A percentile compares a stretch with the other conserved stretches of the same genome.
These are phyloP conservation scores for Torymus tubicola DNA, from an alignment of 2,888 invertebrate genomes.

Conservation along the genomic window DNA sequence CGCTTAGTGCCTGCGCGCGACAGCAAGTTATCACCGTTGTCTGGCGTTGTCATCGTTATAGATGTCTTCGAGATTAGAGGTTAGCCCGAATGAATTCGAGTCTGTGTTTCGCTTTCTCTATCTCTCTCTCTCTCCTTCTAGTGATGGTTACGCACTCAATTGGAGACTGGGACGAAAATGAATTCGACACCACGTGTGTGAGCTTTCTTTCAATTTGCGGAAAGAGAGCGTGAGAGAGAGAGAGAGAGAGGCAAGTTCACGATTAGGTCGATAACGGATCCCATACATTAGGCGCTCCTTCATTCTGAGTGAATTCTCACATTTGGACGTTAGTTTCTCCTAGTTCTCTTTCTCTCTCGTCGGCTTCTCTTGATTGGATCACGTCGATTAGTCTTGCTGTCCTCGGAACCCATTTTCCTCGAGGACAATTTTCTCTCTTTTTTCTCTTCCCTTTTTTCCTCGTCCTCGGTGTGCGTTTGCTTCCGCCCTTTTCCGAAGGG, in stretches of 20 bases:
- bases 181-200: conserved; percentile 24
- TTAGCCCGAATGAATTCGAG: conserved; percentile 65
- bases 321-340: conserved; percentile 8
- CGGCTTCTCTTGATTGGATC: conserved; percentile 53
- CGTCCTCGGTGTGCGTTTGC: not conserved
- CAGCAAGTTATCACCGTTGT: conserved; percentile 64
- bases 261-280: conserved; percentile 31
- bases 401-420: conserved; percentile 43
- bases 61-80: conserved; percentile 69
- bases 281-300: conserved; percentile 6
- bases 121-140: not conserved
- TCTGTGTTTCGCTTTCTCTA: conserved; percentile 19
- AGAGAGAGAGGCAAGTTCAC: not conserved
- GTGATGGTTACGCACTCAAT: not conserved
- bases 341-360: not conserved
- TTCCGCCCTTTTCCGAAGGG: conserved; percentile 19
- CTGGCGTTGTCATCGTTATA: conserved; percentile 68
- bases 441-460: conserved; percentile 3
- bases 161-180: conserved; percentile 15
- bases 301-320: conserved; percentile 25
- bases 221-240: not conserved
- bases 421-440: conserved; percentile 51
- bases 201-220: conserved; percentile 34
- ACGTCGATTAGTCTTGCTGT: conserved; percentile 57
- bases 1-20: conserved; percentile 55